Conservation (phyloP, 1,140 invertebrate genomes). For the Steinernema khuongi region DNA sequence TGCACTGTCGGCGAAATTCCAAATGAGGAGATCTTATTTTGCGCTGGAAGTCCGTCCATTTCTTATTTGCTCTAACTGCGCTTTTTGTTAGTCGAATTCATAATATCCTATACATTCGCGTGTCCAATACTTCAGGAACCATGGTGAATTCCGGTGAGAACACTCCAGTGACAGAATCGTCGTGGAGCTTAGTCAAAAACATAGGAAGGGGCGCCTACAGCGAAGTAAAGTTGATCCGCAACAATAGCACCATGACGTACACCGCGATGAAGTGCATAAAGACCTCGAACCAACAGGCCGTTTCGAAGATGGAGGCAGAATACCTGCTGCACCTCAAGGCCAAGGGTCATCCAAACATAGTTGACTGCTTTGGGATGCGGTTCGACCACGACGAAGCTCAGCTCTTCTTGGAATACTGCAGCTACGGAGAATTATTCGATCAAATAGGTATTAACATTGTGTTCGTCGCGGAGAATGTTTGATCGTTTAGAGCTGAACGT, state of each 20-base stretch:
- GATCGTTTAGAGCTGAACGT: constrained; percentile 76
- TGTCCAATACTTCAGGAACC: no score
- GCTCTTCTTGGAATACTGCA: constrained; percentile 91
- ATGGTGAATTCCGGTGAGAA: no score
- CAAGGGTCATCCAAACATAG: constrained; percentile 29
- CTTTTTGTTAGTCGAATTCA: no score
- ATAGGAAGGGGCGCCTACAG: constrained; percentile 43
- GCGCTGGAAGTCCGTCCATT: no score
- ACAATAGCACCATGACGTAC: constrained; percentile 22
- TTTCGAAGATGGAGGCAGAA: constrained; percentile 15
- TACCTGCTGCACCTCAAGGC: constrained; percentile 27
- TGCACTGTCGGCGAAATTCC: no score
- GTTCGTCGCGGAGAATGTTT: not conserved
- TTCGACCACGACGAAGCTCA: constrained; percentile 62
- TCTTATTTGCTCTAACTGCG: no score
- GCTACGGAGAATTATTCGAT: constrained; percentile 93
- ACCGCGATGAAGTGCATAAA: constrained; percentile 38
- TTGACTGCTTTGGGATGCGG: constrained; percentile 38
- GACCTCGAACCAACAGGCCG: constrained; percentile 13
- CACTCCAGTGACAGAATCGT: no score
- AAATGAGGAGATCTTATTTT: no score
- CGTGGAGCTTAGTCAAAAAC: constrained; percentile 22
- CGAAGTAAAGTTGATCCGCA: constrained; percentile 39
- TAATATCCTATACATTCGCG: no score
- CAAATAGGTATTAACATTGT: constrained; percentile 71